Conservation (phyloP, 1,140 invertebrate genomes). For the Onthophagus taurus region DNA sequence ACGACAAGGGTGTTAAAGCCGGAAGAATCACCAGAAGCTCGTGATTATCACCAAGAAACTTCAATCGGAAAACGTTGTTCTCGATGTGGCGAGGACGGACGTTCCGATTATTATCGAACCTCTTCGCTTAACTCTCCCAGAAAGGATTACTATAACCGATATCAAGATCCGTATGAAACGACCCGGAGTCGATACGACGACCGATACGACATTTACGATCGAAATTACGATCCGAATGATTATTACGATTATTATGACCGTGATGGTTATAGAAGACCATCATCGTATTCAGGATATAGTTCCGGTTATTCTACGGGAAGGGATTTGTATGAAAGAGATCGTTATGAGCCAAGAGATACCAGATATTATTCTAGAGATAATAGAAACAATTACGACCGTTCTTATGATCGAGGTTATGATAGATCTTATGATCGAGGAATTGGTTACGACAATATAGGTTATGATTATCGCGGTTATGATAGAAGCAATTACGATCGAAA, state of each 20-base stretch:
- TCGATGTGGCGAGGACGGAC: conserved; percentile 1
- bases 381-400: not conserved
- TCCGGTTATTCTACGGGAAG: not conserved
- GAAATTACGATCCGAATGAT: not conserved
- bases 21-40: conserved; percentile 6
- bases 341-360: conserved; percentile 10
- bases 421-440: conserved; percentile 2
- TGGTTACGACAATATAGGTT: conserved; percentile 8
- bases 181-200: conserved; percentile 4
- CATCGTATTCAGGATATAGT: not conserved
- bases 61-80: conserved; percentile 1
- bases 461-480: conserved; percentile 8
- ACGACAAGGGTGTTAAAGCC: conserved; percentile 2
- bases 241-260: conserved; percentile 1
- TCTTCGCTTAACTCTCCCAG: not conserved
- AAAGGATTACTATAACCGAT: not conserved
- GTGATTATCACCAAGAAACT: not conserved
- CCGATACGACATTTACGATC: conserved; percentile 5
- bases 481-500: conserved; percentile 1
- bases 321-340: conserved; percentile 7
- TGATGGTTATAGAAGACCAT: not conserved
- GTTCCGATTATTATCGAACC: not conserved
- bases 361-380: conserved; percentile 5
- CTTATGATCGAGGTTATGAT: conserved; percentile 2
- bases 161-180: not conserved